Base-by-base conservation (phyloP, 2,797 vertebrate species). In the Malurus splendens region DNA sequence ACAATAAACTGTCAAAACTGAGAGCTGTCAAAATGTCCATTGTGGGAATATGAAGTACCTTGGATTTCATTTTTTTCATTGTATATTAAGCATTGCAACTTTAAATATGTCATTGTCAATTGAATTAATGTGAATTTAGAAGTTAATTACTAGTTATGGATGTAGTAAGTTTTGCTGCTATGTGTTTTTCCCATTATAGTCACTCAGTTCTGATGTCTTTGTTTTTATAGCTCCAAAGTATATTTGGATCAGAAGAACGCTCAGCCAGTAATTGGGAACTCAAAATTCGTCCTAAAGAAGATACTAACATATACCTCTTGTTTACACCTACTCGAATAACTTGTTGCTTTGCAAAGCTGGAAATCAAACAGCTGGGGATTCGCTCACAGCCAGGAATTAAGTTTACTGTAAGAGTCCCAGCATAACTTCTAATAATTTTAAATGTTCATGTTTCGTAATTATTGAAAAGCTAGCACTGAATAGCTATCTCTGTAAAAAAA, bases 311-410 rank as follows among this genome's bases (percentile, higher is more conserved):
- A 81, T 98, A 98, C 82, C 91, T 99, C 79, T 97, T 98, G 45
- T 99, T 99, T 73, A 96, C 98, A 66, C 99, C 99, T 55, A 99
- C 98, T 70, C 97, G 98, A 33, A 96, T 99, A 82, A 98, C 99
- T 45, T 98, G 97, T 95, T 99, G 98, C 98, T 96, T 98, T 96
- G 98, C 99, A 89, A 99, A 99, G 91, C 97, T 99, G 88, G 99
- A 99, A 96, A 99, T 99, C 94, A 99, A 99, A 92, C 98, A 99
- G 85, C 98, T 98, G 85, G 98, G 98, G 60, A 96, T 98, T 77
- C 97, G 88, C 17, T 96, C 98, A 42, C 98, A 98, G 65, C 98
- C 98, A 57, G 99, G 98, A 85, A 92, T 99, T 93, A 99, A 99
- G 92, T 99, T 99, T 92, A 99, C 98, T 71, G 99, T 99, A 96